A percentile compares a stretch with the other conserved stretches of the same genome.
Conservation (phyloP, 2,113 vertebrate genomes). For the Beaufortia kweichowensis region DNA sequence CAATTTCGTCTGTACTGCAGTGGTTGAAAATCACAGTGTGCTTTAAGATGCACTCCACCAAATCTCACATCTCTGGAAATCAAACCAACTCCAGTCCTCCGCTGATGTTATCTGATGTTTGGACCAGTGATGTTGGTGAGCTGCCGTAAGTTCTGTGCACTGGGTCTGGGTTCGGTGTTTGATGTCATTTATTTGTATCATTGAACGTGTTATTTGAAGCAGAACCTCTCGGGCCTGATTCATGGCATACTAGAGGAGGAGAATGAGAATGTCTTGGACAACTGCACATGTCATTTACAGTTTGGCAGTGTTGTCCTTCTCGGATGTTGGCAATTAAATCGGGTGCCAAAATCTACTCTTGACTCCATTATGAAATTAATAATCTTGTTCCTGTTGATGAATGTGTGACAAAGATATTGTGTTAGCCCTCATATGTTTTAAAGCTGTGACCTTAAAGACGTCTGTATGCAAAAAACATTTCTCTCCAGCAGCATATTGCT, state of each 20-base stretch:
- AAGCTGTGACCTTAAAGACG: not conserved
- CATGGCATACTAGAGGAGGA: not conserved
- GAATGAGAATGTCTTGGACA: not conserved
- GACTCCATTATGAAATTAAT: not conserved
- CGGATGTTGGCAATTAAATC: slow-evolving; percentile 9
- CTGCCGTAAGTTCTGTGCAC: not conserved
- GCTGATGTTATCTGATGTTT: not conserved
- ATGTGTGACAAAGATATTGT: not conserved
- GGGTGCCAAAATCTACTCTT: not conserved
- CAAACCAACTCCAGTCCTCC: not conserved
- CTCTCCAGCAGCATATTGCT: slow-evolving; percentile 10
- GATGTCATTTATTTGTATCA: slow-evolving; percentile 9
- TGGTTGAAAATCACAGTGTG: not conserved
- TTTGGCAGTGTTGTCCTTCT: not conserved
- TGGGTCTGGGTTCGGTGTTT: not conserved
- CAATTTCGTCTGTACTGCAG: not conserved
- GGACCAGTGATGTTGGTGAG: not conserved
- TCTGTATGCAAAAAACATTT: not conserved
- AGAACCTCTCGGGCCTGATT: slow-evolving; percentile 13
- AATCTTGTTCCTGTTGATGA: not conserved
- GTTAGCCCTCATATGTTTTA: not conserved
- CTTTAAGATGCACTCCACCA: not conserved
- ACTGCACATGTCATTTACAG: not conserved
- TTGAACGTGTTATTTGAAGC: not conserved
- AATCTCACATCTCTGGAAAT: not conserved